Percentiles rank a stretch among this genome's conserved stretches.
Conservation (phyloP, 2,888 invertebrate genomes). For the Lottia gigantea region DNA sequence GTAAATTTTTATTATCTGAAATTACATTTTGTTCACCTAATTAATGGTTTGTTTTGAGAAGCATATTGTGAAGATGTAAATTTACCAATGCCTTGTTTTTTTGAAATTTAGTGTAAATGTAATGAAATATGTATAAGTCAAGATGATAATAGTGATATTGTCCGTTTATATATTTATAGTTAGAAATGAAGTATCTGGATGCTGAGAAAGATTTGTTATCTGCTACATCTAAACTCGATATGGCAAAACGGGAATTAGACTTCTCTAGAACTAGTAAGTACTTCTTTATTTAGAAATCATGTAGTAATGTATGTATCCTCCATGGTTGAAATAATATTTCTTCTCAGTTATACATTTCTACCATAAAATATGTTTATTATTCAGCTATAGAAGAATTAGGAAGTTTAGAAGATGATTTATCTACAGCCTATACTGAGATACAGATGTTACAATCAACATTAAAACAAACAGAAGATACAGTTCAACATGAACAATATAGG, state of each 20-base stretch:
- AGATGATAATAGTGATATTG: no score
- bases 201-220: conserved; percentile 19
- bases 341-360: background rate
- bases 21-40: no score
- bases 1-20: no score
- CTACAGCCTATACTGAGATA: conserved; percentile 2
- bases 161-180: conserved; percentile 15
- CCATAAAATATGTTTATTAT: background rate
- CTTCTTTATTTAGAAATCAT: background rate
- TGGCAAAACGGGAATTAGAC: conserved; percentile 15
- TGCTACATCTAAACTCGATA: conserved; percentile 19
- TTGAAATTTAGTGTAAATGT: no score
- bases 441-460: conserved; percentile 1
- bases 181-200: conserved; percentile 22
- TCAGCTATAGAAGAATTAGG: background rate
- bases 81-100: no score
- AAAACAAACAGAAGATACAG: conserved; percentile 2
- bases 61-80: no score
- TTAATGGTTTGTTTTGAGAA: no score
- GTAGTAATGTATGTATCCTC: no score
- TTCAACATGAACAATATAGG: conserved; percentile 1
- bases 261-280: conserved; percentile 18
- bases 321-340: no score
- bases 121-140: no score
- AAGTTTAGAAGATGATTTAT: background rate